phyloP scores from a whole-genome alignment of 2,797 vertebrate species.

The Pangasius larnaudii region DNA sequence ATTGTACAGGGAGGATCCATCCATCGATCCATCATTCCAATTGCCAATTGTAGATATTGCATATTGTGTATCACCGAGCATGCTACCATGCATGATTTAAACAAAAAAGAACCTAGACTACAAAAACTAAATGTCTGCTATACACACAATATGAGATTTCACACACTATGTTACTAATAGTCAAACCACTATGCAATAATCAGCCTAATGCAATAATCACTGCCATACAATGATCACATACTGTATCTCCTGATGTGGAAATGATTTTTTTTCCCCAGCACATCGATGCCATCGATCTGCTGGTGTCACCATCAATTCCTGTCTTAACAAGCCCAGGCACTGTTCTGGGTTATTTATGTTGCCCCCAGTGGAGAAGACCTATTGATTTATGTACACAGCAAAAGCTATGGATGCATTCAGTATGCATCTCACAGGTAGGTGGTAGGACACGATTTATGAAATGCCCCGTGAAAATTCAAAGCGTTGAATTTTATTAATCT shows the following conservation, averaged over 20 bases:
- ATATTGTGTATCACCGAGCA: background rate
- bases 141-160: background rate
- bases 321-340: conserved; percentile 60
- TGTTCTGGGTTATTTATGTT: conserved; percentile 62
- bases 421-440: conserved; percentile 54
- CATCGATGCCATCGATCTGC: conserved; percentile 57
- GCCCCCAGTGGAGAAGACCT: conserved; percentile 55
- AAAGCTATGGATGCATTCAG: conserved; percentile 50
- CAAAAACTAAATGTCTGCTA: background rate
- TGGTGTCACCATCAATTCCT: conserved; percentile 61
- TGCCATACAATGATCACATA: conserved; percentile 7
- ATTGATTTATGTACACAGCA: conserved; percentile 62
- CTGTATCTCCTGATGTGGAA: conserved; percentile 14
- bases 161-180: background rate
- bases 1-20: background rate
- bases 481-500: conserved; percentile 62
- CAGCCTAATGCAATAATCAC: conserved; percentile 16
- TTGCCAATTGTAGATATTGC: background rate
- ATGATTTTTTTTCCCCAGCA: background rate
- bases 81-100: background rate
- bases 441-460: conserved; percentile 56
- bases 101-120: background rate
- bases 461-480: conserved; percentile 56
- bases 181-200: background rate
- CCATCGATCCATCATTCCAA: background rate